Base-by-base conservation (phyloP, 2,888 invertebrate genomes). In the Thereva unica region DNA sequence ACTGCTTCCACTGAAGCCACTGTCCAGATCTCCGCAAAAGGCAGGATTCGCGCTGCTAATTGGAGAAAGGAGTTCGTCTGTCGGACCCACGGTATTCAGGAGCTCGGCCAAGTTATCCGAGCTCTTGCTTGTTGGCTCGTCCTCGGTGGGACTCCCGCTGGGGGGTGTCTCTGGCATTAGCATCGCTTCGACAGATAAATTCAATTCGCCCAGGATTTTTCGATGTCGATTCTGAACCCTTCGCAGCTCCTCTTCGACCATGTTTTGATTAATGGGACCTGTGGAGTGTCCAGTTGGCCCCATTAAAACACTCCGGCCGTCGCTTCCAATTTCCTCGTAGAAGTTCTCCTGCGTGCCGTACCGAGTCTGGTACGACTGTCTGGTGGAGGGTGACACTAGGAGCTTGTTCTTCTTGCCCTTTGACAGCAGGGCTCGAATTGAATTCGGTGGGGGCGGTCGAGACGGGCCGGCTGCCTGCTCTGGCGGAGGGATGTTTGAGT, bases 101-200 rank as follows among this genome's bases (percentile, higher is more conserved):
- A 90, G 80, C 76, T 89, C 89, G 74, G 86, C 85, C 71, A 86
- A 83, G 76, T 85, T 86, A 76, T 86, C 86, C 85, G 77, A 87
- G 87, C 57, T 86, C 87, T 78, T 85, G 85, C 45, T 40, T 34
- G 72, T 70, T 37, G 71, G 69, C 23, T 73, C 72, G 53, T 80
- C 80, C 68, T 82, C 81, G 9, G 83, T 81, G 35, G 83, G 82
- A 73, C 82, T 82, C 71, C 78, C 79, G 67, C 77, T 80, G 71
- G 80, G 80, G 70, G 80, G 80, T 72, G 86, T 86, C 75, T 89
- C 87, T 12, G 93, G 93, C 93, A 93, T 94, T 71, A 94, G 81
- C 92, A 94, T 93, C 53, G 92, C 93, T 82, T 94, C 93, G 52
- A 91, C 91, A 73, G 93, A 91, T 69, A 94, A 85, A 83, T 93